Percentiles rank a stretch among this genome's conserved stretches.
Evolutionary conservation across 2,113 vertebrate species (phyloP).

Genomic region (Syngnathus floridae): DNA sequence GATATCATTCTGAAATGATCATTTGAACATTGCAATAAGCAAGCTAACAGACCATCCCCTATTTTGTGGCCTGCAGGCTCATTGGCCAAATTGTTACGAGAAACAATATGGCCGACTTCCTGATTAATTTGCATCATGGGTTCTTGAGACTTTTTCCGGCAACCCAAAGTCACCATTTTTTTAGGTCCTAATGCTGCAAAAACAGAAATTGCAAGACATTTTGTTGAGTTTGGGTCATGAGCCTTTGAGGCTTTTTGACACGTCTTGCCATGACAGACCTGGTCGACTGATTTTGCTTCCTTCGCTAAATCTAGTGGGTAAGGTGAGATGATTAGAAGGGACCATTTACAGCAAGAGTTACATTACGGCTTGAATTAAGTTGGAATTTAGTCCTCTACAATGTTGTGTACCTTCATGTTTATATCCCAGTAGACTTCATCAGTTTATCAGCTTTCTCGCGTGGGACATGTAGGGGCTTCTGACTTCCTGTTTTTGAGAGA

Average conservation of each 20-base stretch:
- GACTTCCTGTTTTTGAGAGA: constrained; percentile 60
- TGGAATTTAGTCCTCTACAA: background rate
- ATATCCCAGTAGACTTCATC: background rate
- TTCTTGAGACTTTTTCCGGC: background rate
- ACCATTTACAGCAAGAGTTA: too few species aligned
- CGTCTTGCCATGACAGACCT: too few species aligned
- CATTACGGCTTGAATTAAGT: too few species aligned
- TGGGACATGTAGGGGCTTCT: constrained; percentile 32
- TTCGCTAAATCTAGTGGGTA: too few species aligned
- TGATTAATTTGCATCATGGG: background rate
- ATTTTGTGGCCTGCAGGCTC: background rate
- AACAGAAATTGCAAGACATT: too few species aligned
- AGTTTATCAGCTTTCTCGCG: background rate
- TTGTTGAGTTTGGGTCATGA: too few species aligned
- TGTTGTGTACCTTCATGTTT: background rate
- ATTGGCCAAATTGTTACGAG: background rate
- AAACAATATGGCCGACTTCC: background rate
- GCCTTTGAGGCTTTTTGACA: too few species aligned
- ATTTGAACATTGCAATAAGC: background rate
- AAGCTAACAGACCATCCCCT: background rate
- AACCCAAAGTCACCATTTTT: too few species aligned
- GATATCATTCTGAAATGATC: background rate
- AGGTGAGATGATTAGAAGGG: too few species aligned
- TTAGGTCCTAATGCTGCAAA: too few species aligned
- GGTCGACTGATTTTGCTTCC: too few species aligned